These are phyloP conservation scores for Apamea epomidion DNA, from an alignment of 2,888 invertebrate genomes.

Conservation along the genomic window DNA sequence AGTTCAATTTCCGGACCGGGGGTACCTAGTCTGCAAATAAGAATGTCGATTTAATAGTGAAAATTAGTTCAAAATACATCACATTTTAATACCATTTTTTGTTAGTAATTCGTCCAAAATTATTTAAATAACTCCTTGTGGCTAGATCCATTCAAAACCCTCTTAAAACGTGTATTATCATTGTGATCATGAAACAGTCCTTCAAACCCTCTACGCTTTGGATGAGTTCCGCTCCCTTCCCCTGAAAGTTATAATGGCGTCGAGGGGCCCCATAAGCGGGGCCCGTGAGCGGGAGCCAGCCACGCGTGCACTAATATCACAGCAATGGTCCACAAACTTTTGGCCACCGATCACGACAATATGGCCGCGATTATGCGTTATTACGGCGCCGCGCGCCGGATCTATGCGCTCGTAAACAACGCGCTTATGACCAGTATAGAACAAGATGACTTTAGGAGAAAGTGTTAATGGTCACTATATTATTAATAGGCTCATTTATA, in stretches of 20 bases:
- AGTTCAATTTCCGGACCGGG: constrained; percentile 13
- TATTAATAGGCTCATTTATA: constrained; percentile 14
- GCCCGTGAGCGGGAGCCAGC: constrained; percentile 1
- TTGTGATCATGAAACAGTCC: constrained; percentile 29
- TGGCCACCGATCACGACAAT: constrained; percentile 26
- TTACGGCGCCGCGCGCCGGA: constrained; percentile 17
- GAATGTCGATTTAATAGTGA: background rate
- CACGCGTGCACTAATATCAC: constrained; percentile 37
- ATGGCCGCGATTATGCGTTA: constrained; percentile 26
- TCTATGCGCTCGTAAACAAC: constrained; percentile 38
- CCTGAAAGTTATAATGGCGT: constrained; percentile 44
- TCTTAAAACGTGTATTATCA: constrained; percentile 44
- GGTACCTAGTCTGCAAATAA: constrained; percentile 11
- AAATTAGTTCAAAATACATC: background rate
- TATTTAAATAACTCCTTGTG: background rate
- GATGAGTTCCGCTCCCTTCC: constrained; percentile 4
- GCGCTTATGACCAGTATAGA: constrained; percentile 18
- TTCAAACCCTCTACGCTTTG: constrained; percentile 18
- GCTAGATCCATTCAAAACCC: too few species aligned
- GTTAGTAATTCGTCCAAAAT: background rate
- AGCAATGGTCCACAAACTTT: constrained; percentile 43
- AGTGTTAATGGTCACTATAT: constrained; percentile 1
- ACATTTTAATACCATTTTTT: background rate
- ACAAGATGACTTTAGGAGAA: background rate
- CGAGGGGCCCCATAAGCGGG: background rate